Evolutionary conservation across 2,113 vertebrate species (phyloP).

Genomic region (Beaufortia kweichowensis): DNA sequence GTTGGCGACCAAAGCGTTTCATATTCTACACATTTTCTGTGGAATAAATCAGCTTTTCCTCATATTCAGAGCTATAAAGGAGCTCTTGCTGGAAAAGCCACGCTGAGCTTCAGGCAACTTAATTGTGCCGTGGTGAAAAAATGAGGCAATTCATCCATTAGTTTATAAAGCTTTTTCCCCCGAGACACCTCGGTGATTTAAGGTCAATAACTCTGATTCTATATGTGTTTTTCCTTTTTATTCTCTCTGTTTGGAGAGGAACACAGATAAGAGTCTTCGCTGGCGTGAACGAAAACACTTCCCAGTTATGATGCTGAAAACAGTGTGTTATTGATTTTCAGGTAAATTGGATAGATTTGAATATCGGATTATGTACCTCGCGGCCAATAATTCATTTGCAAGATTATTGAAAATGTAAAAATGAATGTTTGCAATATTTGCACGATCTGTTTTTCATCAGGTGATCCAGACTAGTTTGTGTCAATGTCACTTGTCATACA

Average conservation of each 20-base stretch:
- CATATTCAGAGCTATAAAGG: constrained; percentile 45
- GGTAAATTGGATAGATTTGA: constrained; percentile 7
- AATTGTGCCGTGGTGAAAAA: constrained; percentile 51
- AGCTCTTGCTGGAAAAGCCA: constrained; percentile 43
- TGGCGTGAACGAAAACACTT: neutral
- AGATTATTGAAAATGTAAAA: constrained; percentile 22
- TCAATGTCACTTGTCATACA: neutral
- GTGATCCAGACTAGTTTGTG: constrained; percentile 15
- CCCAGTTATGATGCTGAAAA: neutral
- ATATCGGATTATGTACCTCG: constrained; percentile 32
- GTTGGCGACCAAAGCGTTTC: constrained; percentile 44
- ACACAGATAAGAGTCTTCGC: neutral
- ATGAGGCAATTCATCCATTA: constrained; percentile 52
- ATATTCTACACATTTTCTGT: constrained; percentile 50
- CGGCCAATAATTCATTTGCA: constrained; percentile 23
- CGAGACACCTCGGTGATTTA: constrained; percentile 46
- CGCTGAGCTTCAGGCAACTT: constrained; percentile 51
- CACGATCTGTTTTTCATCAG: neutral
- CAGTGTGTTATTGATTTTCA: constrained; percentile 4
- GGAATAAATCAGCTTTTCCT: constrained; percentile 50
- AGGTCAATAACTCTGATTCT: constrained; percentile 50
- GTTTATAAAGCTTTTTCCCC: constrained; percentile 54
- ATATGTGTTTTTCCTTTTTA: constrained; percentile 21
- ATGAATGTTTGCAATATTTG: constrained; percentile 1
- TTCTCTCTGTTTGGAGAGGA: constrained; percentile 27